A percentile compares a stretch with the other conserved stretches of the same genome.
Evolutionary conservation across 1,140 invertebrate genomes (phyloP).

Genomic region (Drosophila carrolli): DNA sequence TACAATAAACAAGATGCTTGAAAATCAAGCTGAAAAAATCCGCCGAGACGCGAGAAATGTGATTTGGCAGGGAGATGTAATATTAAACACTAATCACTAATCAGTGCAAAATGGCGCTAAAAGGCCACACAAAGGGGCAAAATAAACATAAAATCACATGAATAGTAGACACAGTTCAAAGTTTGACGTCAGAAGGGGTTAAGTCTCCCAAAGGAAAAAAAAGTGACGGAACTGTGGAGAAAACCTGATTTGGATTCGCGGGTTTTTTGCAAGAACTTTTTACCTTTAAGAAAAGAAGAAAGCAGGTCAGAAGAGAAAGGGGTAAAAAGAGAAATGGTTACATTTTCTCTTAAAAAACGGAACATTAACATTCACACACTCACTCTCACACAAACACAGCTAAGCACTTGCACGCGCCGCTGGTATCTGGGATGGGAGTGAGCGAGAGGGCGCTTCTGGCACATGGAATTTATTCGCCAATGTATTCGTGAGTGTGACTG

Average conservation of each 20-base stretch:
- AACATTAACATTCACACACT: background rate
- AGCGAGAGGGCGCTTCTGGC: slow-evolving; percentile 57
- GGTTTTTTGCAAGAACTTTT: slow-evolving; percentile 5
- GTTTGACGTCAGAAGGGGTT: slow-evolving; percentile 58
- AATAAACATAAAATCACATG: slow-evolving; percentile 64
- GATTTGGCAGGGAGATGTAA: slow-evolving; percentile 14
- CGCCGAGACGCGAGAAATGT: slow-evolving; percentile 15
- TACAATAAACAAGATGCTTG: slow-evolving; percentile 6
- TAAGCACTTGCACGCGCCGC: slow-evolving; percentile 47
- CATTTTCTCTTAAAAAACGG: slow-evolving; percentile 23
- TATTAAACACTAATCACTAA: slow-evolving; percentile 23
- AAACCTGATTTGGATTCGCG: slow-evolving; percentile 14
- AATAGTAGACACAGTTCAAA: slow-evolving; percentile 6
- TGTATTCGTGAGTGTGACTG: slow-evolving; percentile 20
- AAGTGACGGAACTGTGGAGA: background rate
- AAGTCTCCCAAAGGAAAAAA: background rate
- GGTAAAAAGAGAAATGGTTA: slow-evolving; percentile 20
- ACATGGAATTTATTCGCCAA: slow-evolving; percentile 63
- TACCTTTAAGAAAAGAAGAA: slow-evolving; percentile 35
- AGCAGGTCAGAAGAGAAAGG: slow-evolving; percentile 38
- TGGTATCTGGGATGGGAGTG: slow-evolving; percentile 24
- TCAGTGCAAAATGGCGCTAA: slow-evolving; percentile 58
- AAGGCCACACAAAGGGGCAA: slow-evolving; percentile 55
- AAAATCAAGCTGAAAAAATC: slow-evolving; percentile 9
- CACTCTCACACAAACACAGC: slow-evolving; percentile 3